Evolutionary conservation across 2,113 vertebrate genomes (phyloP), one percentile per base, ranked within the genome.

Genomic region (Tetrao urogallus): DNA sequence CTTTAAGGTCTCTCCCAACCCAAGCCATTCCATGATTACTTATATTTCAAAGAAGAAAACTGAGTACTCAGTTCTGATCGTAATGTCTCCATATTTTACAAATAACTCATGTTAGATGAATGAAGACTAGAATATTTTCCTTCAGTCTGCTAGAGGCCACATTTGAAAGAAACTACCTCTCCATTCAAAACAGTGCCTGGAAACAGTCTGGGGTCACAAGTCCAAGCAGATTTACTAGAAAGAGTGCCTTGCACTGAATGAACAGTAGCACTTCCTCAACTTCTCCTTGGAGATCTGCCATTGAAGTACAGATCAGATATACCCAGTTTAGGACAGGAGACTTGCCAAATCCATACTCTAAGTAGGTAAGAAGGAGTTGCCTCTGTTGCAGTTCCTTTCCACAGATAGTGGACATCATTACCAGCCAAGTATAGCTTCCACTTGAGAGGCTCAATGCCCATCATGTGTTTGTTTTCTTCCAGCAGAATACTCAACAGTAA

Each of bases 251-350:
- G 42, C 47, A 74, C 20, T 52, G 50, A 67, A 80, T 43, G 42
- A 91, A 52, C 56, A 83, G 67, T 8, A 74, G 42, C 60, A 57
- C 28, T 88, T 90, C 50, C 63, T 94, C 58, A 80, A 19, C 32
- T 80, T 91, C 80, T 82, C 64, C 42, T 2, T 91, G 72, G 43
- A 82, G 42, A 67, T 67, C 19, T 89, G 54, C 75, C 91, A 95
- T 52, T 54, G 28, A 71, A 30, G 12, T 45, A 82, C 32, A 60
- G 81, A 89, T 82, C 47, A 76, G 52, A 72, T 75, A 91, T 74
- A 66, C 64, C 32, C 52, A 69, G 25, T 71, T 87, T 47, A 87
- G 64, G 25, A 67, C 38, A 94, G 43, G 64, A 91, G 45, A 86
- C 7, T 13, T 66, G 78, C 81, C 67, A 93, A 79, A 27, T 67